Evolutionary conservation across 2,888 invertebrate species (phyloP).

Genomic region (Willowsia nigromaculata): DNA sequence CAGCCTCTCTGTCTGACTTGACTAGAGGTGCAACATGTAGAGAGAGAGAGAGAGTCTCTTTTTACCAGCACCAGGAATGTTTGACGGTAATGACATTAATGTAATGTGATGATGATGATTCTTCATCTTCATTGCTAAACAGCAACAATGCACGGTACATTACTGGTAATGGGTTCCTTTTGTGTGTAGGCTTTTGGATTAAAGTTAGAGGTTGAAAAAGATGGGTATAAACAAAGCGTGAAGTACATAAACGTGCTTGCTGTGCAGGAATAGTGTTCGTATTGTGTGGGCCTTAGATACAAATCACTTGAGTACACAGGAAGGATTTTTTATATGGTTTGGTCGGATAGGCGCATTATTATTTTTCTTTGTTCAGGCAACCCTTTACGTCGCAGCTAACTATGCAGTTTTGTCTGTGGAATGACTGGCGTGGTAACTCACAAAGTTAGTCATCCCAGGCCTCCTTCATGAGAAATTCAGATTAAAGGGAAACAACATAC

Average conservation of each 20-base stretch:
- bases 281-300: conserved; percentile 21
- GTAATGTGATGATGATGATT: neutral
- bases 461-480: conserved; percentile 33
- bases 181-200: conserved; percentile 23
- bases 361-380: neutral
- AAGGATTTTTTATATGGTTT: conserved; percentile 1
- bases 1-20: neutral
- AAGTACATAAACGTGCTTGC: neutral
- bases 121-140: conserved; percentile 26
- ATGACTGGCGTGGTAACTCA: conserved; percentile 27
- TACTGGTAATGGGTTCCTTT: conserved; percentile 28
- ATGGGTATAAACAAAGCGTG: neutral
- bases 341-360: neutral
- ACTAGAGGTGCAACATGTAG: no score
- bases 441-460: conserved; percentile 41
- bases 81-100: conserved; percentile 18
- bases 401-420: neutral
- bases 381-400: neutral
- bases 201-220: neutral
- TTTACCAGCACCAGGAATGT: conserved; percentile 21
- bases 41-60: no score
- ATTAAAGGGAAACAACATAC: conserved; percentile 41
- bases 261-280: neutral
- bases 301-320: conserved; percentile 33
- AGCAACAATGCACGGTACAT: conserved; percentile 11